A percentile compares a stretch with the other conserved stretches of the same genome.
Evolutionary conservation across 2,113 vertebrate genomes (phyloP).

Genomic region (Canis aureus): DNA sequence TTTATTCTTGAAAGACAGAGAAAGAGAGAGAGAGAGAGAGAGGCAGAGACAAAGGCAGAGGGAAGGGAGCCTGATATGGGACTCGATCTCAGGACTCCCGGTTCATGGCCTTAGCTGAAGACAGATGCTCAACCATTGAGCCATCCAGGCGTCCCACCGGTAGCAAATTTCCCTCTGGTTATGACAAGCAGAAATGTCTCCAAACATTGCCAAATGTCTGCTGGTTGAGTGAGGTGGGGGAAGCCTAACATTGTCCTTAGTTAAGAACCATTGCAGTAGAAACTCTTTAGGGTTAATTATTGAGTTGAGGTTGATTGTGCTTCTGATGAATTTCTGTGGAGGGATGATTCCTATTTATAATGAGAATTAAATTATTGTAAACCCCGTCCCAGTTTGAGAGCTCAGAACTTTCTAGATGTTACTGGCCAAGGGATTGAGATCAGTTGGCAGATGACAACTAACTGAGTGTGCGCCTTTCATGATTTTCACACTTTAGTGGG

Average conservation of each 20-base stretch:
- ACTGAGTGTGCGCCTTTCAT: neutral
- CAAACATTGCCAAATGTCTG: neutral
- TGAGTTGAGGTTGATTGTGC: neutral
- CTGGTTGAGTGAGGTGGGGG: neutral
- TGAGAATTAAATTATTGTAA: conserved; percentile 31
- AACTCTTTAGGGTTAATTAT: neutral
- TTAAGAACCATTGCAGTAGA: neutral
- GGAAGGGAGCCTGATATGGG: too few relatives aligned
- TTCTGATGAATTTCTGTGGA: neutral
- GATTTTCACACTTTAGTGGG: conserved; percentile 11
- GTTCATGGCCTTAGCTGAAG: too few relatives aligned
- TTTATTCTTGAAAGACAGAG: too few relatives aligned
- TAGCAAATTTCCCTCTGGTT: neutral
- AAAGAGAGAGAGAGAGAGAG: too few relatives aligned
- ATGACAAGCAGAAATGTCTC: neutral
- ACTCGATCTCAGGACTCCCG: too few relatives aligned
- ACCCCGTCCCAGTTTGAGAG: neutral
- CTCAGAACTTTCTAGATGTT: conserved; percentile 58
- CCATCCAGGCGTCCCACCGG: too few relatives aligned
- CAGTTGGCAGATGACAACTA: conserved; percentile 32
- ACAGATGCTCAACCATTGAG: too few relatives aligned
- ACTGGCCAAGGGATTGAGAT: neutral
- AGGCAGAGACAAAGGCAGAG: too few relatives aligned
- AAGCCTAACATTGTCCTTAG: neutral
- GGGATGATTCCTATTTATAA: neutral